Base-by-base conservation (phyloP, 2,113 vertebrate species). In the Murina feae region DNA sequence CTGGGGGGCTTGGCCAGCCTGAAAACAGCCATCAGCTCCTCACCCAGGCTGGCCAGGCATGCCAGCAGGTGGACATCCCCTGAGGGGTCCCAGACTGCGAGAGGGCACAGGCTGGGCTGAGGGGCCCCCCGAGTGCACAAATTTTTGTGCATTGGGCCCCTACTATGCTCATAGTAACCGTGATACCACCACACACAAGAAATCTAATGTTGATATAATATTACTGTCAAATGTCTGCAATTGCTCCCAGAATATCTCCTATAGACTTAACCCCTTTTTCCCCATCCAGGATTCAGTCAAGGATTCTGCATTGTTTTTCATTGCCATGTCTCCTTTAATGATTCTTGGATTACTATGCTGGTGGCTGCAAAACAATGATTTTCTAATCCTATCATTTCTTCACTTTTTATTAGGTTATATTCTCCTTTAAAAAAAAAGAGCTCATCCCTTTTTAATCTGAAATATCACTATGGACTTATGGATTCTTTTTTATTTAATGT, bases 131-230 rank as follows among this genome's bases (percentile, higher is more conserved):
- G n/a, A n/a, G n/a, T n/a, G n/a, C n/a, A n/a, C n/a, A n/a, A n/a
- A n/a, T n/a, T n/a, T n/a, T n/a, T n/a, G n/a, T n/a, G n/a, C n/a
- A n/a, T n/a, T n/a, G n/a, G n/a, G n/a, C n/a, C n/a, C n/a, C n/a
- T n/a, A n/a, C n/a, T n/a, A 39, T 47, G 72, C 42, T 88, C n/a
- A 65, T 91, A 91, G 39, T 91, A 91, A 89, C 49, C 39, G 53
- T 44, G 47, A 80, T 5, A 76, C 9, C 23, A 95, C 42, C 79
- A 86, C 37, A 76, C 35, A 23, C 39, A 92, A 89, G 23, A 86
- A 86, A 94, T 83, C n/a, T 51, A 92, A 53, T 49, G 18, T 32
- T 69, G 68, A 74, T 90, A 60, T 28, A 53, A 23, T 37, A 75
- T 76, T 66, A 84, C 65, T 39, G 79, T 90, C 17, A 78, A 78